These are phyloP conservation scores for Agriopis marginaria DNA, from an alignment of 2,888 invertebrate genomes.

Conservation along the genomic window DNA sequence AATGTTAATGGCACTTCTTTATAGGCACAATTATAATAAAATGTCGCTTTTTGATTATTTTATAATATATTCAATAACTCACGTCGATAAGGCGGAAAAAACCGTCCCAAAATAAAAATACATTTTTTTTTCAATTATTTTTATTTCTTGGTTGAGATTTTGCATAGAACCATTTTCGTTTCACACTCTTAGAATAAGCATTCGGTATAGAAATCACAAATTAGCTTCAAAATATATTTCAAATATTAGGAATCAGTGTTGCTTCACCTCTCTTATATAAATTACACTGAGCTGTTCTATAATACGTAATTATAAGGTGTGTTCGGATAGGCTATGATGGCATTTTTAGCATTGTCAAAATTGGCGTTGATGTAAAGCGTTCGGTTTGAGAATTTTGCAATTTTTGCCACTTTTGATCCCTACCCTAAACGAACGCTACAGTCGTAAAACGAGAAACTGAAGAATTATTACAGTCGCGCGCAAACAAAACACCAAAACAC, in stretches of 20 bases:
- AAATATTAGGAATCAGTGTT: conserved; percentile 81
- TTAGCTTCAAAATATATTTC: conserved; percentile 81
- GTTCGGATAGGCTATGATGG: no score
- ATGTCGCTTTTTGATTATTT: not conserved
- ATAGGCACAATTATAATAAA: conserved; percentile 15
- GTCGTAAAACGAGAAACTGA: no score
- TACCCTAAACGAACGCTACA: no score
- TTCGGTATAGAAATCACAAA: conserved; percentile 78
- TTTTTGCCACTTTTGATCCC: no score
- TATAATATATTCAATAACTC: not conserved
- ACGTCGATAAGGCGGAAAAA: conserved; percentile 13
- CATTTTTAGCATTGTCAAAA: no score
- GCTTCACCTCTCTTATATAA: conserved; percentile 72
- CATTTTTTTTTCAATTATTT: not conserved
- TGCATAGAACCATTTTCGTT: conserved; percentile 55
- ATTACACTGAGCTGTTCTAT: conserved; percentile 80
- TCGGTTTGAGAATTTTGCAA: no score
- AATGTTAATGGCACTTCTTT: conserved; percentile 16
- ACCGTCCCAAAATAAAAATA: conserved; percentile 24
- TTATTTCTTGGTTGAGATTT: conserved; percentile 2
- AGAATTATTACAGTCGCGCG: no score
- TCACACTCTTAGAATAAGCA: conserved; percentile 65
- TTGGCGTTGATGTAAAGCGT: no score
- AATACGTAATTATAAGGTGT: conserved; percentile 83
- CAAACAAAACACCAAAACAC: no score